Base-by-base conservation (phyloP, 2,888 invertebrate species). In the Elysia crispata region DNA sequence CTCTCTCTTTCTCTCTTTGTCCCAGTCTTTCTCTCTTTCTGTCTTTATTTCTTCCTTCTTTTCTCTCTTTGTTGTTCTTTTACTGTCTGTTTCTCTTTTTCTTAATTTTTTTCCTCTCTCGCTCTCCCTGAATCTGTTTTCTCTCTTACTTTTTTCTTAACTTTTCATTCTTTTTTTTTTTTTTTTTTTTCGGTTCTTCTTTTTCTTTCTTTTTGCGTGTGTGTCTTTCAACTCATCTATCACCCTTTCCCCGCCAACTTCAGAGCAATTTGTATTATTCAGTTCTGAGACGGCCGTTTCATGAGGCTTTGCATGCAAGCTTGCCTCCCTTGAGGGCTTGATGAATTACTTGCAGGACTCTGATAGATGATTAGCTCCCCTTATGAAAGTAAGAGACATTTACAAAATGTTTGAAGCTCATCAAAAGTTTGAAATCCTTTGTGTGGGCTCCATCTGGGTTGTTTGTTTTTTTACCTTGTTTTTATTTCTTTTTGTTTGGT, bases 141-240 rank as follows among this genome's bases (percentile, higher is more conserved):
- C n/a, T 54, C 50, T 50, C 30, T 23, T 74, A 25, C 62, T 62
- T 50, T 62, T 18, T 62, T 28, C 31, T 62, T 62, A 23, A 23
- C 33, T 62, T 57, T n/a, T 31, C 49, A 20, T 13, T 49, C 28
- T 20, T n/a, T 23, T 13, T 60, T 30, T 25, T 30, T 28, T 76
- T 64, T 64, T 49, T 76, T 64, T 41, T 25, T 76, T 18, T 76
- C 76, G 62, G 64, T 76, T 64, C 64, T 64, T 76, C 64, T 31
- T 18, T 30, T 13, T 76, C 28, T 66, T 41, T 76, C 76, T 76
- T 49, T 76, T 64, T 64, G 64, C 64, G 41, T 76, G 64, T 76
- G 23, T 41, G 41, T 64, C 64, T 66, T 13, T n/a, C 49, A 33
- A 6, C 30, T 18, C n/a, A 30, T 70, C 70, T 70, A 18, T 49